Conservation (phyloP, 2,888 invertebrate genomes). For the Thymelicus acteon region DNA sequence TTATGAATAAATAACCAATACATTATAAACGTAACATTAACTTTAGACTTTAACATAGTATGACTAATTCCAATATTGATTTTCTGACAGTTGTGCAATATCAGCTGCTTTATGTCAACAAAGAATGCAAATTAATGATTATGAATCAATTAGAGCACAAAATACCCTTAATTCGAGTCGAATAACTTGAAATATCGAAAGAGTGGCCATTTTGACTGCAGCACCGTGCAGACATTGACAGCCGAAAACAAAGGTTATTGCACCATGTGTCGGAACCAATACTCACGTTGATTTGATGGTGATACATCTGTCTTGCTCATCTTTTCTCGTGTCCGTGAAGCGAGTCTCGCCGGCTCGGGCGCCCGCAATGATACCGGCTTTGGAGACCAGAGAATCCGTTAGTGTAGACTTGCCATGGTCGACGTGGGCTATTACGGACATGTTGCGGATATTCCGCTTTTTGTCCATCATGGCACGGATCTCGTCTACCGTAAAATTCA, state of each 20-base stretch:
- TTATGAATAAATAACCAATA: too few relatives aligned
- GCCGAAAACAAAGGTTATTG: constrained; percentile 35
- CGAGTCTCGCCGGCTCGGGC: constrained; percentile 99
- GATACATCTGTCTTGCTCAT: constrained; percentile 99
- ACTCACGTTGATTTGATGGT: constrained; percentile 99
- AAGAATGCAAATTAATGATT: neutral
- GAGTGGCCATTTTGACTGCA: constrained; percentile 22
- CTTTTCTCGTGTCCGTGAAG: constrained; percentile 99
- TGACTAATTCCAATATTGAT: too few relatives aligned
- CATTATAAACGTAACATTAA: too few relatives aligned
- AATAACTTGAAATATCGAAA: neutral
- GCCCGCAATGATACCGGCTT: constrained; percentile 99
- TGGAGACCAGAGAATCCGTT: constrained; percentile 99
- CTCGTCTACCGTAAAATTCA: constrained; percentile 99
- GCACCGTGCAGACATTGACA: constrained; percentile 14
- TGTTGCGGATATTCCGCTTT: constrained; percentile 99
- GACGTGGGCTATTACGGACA: constrained; percentile 99
- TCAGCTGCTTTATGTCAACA: constrained; percentile 29
- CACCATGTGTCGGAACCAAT: constrained; percentile 36
- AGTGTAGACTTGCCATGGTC: constrained; percentile 99
- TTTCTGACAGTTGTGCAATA: constrained; percentile 20
- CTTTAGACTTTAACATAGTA: too few relatives aligned
- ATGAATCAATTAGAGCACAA: too few relatives aligned
- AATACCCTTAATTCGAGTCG: neutral
- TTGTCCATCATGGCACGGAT: constrained; percentile 99